These are phyloP conservation scores for Drosophila monieri DNA, from an alignment of 2,888 invertebrate species.

Conservation along the genomic window DNA sequence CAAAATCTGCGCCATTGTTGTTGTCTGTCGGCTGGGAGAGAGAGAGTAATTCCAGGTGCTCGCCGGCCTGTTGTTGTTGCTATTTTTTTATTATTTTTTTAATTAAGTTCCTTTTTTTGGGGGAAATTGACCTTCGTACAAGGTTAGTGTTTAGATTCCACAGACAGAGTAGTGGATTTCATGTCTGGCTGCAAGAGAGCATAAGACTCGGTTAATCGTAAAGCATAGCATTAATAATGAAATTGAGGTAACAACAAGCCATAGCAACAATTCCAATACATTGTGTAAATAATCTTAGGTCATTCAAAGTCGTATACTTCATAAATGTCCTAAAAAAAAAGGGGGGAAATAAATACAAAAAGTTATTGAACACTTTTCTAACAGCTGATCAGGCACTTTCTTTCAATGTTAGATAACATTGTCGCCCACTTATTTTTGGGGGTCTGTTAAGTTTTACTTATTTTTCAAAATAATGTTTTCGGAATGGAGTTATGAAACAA, in stretches of 20 bases:
- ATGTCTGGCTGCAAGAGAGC: constrained; percentile 7
- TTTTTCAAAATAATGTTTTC: background rate
- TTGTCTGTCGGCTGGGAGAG: constrained; percentile 32
- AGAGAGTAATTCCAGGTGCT: constrained; percentile 44
- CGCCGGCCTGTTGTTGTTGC: constrained; percentile 17
- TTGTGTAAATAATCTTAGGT: background rate
- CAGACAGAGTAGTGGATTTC: constrained; percentile 20
- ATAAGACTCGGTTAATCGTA: background rate
- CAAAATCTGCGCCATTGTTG: constrained; percentile 55
- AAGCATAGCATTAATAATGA: background rate
- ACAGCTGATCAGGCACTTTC: constrained; percentile 13
- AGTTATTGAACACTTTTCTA: background rate
- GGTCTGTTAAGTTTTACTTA: background rate
- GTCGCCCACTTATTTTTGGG: background rate
- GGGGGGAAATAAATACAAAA: too few species aligned
- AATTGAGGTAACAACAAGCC: background rate
- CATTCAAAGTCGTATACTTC: constrained; percentile 14
- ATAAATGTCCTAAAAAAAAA: constrained; percentile 1
- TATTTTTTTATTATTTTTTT: constrained; percentile 4
- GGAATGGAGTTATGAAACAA: too few species aligned
- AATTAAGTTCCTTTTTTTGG: constrained; percentile 13
- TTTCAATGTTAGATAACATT: background rate
- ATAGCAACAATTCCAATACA: background rate
- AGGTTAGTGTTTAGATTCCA: constrained; percentile 64
- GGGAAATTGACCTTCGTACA: constrained; percentile 67